Evolutionary conservation across 2,888 invertebrate species (phyloP), one percentile per base, ranked within the genome.

Genomic region (Hyposoter dolosus): DNA sequence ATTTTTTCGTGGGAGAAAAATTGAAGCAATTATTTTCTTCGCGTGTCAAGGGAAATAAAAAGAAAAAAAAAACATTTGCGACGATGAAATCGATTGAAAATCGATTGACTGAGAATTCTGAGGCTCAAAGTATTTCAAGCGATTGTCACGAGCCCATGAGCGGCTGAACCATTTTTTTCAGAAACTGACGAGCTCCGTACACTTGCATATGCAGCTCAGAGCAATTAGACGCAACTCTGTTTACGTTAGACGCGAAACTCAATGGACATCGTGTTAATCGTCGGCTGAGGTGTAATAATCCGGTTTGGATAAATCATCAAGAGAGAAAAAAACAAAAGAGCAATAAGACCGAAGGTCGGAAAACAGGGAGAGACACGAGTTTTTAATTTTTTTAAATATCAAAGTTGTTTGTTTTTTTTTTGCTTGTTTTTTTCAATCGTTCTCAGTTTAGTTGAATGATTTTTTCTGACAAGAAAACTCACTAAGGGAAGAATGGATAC

Each of bases 171-270:
- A 32, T 47, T 50, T 65, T 65, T 19, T 77, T 66, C 40, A 47
- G 12, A 6, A 35, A 35, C 32, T 35, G 35, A 19, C 47, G 23
- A 83, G 2, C 19, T 28, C 65, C 17, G 35, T 28, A 10, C 3
- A 35, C 56, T 28, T 76, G 79, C 80, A 82, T 83, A 77, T 85
- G 72, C 84, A 68, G 47, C 68, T 35, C 0, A 43, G 23, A 19
- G 56, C 83, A 88, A 86, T 86, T 86, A 82, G 77, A 68, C 76
- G 63, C 74, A 45, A 53, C 47, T 85, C 56, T 28, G 28, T 81
- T 56, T 47, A 68, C 63, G 50, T 71, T 15, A 35, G 19, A 35
- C 47, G 12, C 56, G 23, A 45, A n/a, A 81, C 63, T 56, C 79
- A 85, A 85, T 83, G 17, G 77, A 82, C 28, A 53, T 78, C 45